Conservation (phyloP, 2,888 invertebrate species). For the Horisme vitalbata region DNA sequence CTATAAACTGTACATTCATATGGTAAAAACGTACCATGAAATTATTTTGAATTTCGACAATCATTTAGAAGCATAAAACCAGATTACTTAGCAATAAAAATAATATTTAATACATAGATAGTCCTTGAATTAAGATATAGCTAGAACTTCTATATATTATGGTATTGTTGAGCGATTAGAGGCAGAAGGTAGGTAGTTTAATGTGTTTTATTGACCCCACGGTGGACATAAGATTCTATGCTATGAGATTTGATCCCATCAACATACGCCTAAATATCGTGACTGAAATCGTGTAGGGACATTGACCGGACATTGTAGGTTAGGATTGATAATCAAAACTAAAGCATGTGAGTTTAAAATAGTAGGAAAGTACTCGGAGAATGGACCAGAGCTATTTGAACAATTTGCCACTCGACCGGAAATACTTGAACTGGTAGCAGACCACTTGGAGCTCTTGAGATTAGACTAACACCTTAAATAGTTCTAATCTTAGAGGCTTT, state of each 20-base stretch:
- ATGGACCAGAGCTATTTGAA: slow-evolving; percentile 1
- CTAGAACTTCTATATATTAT: background rate
- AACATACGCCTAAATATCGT: no score
- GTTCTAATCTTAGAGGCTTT: slow-evolving; percentile 54
- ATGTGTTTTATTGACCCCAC: background rate
- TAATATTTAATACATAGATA: background rate
- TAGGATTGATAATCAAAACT: no score
- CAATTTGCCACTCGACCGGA: slow-evolving; percentile 47
- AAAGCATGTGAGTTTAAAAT: no score
- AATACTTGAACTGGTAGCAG: slow-evolving; percentile 57
- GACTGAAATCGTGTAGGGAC: no score
- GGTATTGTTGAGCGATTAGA: background rate
- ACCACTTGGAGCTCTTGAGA: slow-evolving; percentile 59
- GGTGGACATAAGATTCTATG: no score
- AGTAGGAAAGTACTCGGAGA: no score
- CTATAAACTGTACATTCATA: no score
- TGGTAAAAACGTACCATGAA: slow-evolving; percentile 3
- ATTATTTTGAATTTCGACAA: background rate
- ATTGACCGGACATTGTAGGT: no score
- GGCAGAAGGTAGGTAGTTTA: background rate
- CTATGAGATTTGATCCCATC: no score
- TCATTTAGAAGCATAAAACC: slow-evolving; percentile 16
- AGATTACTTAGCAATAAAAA: slow-evolving; percentile 11
- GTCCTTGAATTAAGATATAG: slow-evolving; percentile 11
- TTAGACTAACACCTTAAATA: slow-evolving; percentile 74